Evolutionary conservation across 2,797 vertebrate species (phyloP).

Genomic region (Fundulus diaphanus): DNA sequence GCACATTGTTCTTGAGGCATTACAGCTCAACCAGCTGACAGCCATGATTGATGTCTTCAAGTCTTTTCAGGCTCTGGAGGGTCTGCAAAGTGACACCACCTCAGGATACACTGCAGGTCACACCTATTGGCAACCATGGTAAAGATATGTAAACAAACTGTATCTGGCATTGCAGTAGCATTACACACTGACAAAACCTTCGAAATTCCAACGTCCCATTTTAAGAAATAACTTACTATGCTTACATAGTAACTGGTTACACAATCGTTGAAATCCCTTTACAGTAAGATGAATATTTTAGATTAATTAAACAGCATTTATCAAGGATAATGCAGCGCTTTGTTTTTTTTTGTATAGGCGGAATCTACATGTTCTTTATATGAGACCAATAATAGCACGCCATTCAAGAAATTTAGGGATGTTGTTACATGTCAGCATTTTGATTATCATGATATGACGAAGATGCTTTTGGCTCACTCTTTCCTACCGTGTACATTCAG

Average conservation of each 20-base stretch:
- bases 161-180: neutral
- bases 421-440: no score
- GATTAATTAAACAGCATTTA: no score
- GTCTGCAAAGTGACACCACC: conserved; percentile 8
- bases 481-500: neutral
- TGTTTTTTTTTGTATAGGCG: neutral
- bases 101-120: neutral
- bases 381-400: neutral
- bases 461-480: neutral
- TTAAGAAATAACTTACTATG: neutral
- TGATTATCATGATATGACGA: neutral
- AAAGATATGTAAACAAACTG: neutral
- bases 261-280: neutral
- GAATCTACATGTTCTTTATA: neutral
- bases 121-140: neutral
- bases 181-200: neutral
- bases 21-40: conserved; percentile 5
- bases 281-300: no score
- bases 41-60: conserved; percentile 2
- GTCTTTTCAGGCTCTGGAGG: conserved; percentile 7
- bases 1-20: conserved; percentile 3
- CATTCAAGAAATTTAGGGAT: neutral
- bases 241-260: neutral
- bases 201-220: neutral
- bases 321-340: no score